phyloP scores from a whole-genome alignment of 2,888 invertebrate genomes.

The Euspilapteryx auroguttella region DNA sequence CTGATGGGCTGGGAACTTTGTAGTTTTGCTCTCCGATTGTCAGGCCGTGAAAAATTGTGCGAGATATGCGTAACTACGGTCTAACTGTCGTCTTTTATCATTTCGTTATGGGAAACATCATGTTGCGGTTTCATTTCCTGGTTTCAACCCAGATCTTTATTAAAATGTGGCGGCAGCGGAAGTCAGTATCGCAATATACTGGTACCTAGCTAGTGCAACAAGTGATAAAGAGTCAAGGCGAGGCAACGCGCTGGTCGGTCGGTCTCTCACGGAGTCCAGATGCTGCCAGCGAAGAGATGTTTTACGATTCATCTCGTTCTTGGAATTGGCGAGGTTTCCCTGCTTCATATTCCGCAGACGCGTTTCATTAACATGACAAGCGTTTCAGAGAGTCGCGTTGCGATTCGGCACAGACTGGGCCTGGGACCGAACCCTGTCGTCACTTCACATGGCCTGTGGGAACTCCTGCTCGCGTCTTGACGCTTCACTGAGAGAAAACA shows the following conservation, averaged over 20 bases:
- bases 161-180: constrained; percentile 27
- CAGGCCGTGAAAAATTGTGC: too few species aligned
- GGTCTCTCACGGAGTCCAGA: constrained; percentile 26
- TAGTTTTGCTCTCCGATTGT: too few species aligned
- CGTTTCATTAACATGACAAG: constrained; percentile 35
- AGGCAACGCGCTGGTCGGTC: too few species aligned
- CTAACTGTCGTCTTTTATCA: too few species aligned
- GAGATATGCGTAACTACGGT: too few species aligned
- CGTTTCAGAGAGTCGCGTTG: constrained; percentile 19
- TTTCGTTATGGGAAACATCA: too few species aligned
- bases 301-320: constrained; percentile 14
- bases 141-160: constrained; percentile 29
- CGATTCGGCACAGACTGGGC: constrained; percentile 26
- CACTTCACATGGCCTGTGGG: constrained; percentile 53
- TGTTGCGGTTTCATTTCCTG: constrained; percentile 50
- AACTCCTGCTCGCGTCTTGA: constrained; percentile 20
- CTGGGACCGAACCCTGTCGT: constrained; percentile 32
- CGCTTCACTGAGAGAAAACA: constrained; percentile 37
- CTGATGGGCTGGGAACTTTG: too few species aligned
- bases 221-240: too few species aligned
- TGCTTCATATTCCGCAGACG: constrained; percentile 8
- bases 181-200: constrained; percentile 32
- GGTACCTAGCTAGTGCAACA: too few species aligned
- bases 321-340: constrained; percentile 5
- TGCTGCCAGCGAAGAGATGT: constrained; percentile 16